Conservation (phyloP, 2,113 vertebrate species). For the Periophthalmodon schlosseri region DNA sequence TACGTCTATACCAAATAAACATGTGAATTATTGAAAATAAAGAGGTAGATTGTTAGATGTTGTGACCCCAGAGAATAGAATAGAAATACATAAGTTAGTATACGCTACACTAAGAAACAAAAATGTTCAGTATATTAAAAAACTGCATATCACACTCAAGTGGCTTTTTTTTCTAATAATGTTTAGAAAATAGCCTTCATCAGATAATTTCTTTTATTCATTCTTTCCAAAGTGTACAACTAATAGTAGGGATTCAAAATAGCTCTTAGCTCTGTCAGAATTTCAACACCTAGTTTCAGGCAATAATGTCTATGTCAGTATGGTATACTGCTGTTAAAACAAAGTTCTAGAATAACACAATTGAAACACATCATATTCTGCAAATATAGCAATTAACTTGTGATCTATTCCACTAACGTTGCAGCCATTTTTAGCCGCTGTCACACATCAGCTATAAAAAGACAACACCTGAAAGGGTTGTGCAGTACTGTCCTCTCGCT, state of each 20-base stretch:
- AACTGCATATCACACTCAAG: no score
- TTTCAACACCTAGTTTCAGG: neutral
- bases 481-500: slow-evolving; percentile 55
- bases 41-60: neutral
- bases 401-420: slow-evolving; percentile 44
- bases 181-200: no score
- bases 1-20: neutral
- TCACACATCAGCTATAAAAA: slow-evolving; percentile 66
- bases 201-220: no score
- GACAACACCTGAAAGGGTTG: slow-evolving; percentile 59
- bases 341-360: neutral
- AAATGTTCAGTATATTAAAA: no score
- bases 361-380: slow-evolving; percentile 23
- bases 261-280: neutral
- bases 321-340: neutral
- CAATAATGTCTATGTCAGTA: neutral
- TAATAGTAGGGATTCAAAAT: neutral
- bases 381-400: slow-evolving; percentile 56
- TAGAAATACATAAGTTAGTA: neutral
- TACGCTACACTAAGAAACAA: no score
- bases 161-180: no score
- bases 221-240: no score
- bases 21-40: neutral
- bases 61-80: neutral
- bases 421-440: slow-evolving; percentile 66